Evolutionary conservation across 2,113 vertebrate species (phyloP).

Genomic region (Tragelaphus imberbis): DNA sequence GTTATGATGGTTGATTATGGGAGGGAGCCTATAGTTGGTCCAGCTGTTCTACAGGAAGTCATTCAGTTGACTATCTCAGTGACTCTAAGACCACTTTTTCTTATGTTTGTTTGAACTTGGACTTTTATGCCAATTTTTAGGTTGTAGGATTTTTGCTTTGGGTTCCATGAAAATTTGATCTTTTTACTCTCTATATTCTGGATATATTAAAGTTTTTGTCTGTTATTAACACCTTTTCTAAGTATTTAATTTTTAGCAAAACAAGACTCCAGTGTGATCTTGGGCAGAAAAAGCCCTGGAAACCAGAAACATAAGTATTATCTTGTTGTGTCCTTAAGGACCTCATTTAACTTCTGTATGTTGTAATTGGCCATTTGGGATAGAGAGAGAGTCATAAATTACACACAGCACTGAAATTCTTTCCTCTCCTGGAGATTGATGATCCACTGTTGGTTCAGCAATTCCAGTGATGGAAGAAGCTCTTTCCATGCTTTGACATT

Average conservation of each 20-base stretch:
- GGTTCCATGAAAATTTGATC: neutral
- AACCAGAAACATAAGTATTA: neutral
- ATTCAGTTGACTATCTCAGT: neutral
- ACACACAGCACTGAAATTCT: neutral
- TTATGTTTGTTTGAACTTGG: slow-evolving; percentile 11
- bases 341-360: neutral
- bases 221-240: neutral
- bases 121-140: neutral
- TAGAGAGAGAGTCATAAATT: neutral
- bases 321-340: neutral
- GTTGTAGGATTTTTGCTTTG: neutral
- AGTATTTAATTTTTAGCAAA: slow-evolving; percentile 10
- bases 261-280: neutral
- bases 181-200: neutral
- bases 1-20: neutral
- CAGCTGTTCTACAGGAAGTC: neutral
- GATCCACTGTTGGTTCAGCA: neutral
- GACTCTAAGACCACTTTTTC: neutral
- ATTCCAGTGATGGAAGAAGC: neutral
- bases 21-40: neutral
- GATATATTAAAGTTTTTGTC: neutral
- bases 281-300: neutral
- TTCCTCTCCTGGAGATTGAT: neutral
- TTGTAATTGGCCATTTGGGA: neutral
- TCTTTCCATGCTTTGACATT: neutral